A percentile compares a stretch with the other conserved stretches of the same genome.
Evolutionary conservation across 2,113 vertebrate genomes (phyloP).

Genomic region (Lipotes vexillifer): DNA sequence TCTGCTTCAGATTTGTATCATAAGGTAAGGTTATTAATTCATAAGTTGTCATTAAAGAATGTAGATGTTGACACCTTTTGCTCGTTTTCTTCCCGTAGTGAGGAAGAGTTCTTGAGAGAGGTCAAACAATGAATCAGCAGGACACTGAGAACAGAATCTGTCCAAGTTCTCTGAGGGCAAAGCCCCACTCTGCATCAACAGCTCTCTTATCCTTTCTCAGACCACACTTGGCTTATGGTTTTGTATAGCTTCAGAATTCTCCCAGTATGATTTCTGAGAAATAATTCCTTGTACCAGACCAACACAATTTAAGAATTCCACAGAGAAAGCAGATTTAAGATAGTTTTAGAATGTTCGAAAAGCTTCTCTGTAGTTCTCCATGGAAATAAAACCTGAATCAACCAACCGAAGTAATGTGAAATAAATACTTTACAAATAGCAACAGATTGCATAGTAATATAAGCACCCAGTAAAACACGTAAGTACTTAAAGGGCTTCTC

Average conservation of each 20-base stretch:
- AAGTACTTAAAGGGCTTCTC: not conserved
- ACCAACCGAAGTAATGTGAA: conserved; percentile 19
- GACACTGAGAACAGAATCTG: not conserved
- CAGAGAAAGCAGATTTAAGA: conserved; percentile 43
- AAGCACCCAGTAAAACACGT: not conserved
- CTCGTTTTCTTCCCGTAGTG: not conserved
- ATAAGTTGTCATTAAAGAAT: not conserved
- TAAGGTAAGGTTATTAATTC: not conserved
- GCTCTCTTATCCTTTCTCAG: conserved; percentile 11
- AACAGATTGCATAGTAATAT: conserved; percentile 34
- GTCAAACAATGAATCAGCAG: conserved; percentile 42
- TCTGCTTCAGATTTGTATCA: conserved; percentile 11
- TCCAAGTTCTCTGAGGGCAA: not conserved
- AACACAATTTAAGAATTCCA: conserved; percentile 45
- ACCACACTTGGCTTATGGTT: not conserved
- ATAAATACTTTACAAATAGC: conserved; percentile 68
- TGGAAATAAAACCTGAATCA: conserved; percentile 52
- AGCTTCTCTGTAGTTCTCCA: conserved; percentile 33
- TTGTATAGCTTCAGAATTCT: not conserved
- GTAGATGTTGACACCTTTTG: not conserved
- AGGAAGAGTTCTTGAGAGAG: conserved; percentile 28
- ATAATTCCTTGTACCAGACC: not conserved
- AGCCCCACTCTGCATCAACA: not conserved
- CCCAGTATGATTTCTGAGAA: conserved; percentile 9
- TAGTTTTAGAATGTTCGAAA: conserved; percentile 55